A percentile compares a stretch with the other conserved stretches of the same genome.
Evolutionary conservation across 2,888 invertebrate species (phyloP).

Genomic region (Ochropacha duplaris): DNA sequence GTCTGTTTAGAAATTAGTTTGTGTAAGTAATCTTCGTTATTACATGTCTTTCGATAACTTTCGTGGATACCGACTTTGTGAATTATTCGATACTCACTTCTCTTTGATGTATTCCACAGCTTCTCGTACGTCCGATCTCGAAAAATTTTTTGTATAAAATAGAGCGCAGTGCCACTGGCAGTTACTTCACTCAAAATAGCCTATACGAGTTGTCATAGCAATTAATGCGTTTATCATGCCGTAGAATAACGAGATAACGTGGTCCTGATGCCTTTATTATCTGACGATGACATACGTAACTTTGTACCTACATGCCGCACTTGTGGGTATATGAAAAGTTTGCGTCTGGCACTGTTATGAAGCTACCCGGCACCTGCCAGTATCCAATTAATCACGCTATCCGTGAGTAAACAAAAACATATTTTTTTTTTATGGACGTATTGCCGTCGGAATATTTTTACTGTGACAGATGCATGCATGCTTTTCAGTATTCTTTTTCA

Average conservation of each 20-base stretch:
- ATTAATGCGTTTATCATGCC: neutral
- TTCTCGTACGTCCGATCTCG: too few species aligned
- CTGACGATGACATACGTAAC: neutral
- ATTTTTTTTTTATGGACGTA: neutral
- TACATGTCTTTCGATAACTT: too few species aligned
- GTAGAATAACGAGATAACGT: neutral
- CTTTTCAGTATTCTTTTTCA: too few species aligned
- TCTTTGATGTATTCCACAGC: too few species aligned
- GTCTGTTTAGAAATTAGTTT: too few species aligned
- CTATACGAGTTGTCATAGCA: neutral
- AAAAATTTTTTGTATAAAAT: neutral
- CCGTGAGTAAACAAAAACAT: neutral
- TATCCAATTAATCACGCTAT: neutral
- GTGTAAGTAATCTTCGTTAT: too few species aligned
- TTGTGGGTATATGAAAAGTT: neutral
- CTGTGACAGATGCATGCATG: neutral
- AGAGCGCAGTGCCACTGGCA: neutral
- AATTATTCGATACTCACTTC: too few species aligned
- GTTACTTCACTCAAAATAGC: neutral
- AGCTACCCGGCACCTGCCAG: neutral
- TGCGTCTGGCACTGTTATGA: neutral
- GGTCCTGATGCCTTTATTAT: neutral
- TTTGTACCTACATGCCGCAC: neutral
- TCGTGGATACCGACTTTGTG: too few species aligned
- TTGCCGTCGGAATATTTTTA: neutral